Evolutionary conservation across 2,888 invertebrate species (phyloP).

Genomic region (Xestoiulus laeticollis): DNA sequence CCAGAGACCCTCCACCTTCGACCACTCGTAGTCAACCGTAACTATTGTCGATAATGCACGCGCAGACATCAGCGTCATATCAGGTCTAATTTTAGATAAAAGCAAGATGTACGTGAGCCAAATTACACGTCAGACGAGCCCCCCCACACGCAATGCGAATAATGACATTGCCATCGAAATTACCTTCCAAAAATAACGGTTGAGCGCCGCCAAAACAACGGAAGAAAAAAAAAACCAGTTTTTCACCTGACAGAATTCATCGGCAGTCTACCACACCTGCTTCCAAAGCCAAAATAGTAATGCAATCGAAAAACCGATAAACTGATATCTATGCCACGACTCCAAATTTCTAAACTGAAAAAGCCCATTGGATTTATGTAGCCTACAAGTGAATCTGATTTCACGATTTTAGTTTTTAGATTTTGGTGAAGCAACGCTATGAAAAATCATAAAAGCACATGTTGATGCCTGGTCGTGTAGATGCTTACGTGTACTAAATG

Average conservation of each 20-base stretch:
- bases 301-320: background rate
- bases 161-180: background rate
- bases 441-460: no score
- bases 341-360: background rate
- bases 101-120: background rate
- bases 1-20: background rate
- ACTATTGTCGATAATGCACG: background rate
- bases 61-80: background rate
- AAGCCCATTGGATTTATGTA: no score
- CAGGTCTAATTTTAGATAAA: background rate
- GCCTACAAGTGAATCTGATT: no score
- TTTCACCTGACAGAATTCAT: background rate
- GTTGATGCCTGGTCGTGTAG: no score
- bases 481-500: no score
- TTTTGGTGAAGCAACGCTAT: no score
- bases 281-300: background rate
- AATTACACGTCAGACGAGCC: background rate
- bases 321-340: background rate
- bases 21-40: background rate
- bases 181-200: conserved; percentile 8
- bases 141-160: background rate
- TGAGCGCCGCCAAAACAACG: background rate
- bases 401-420: no score
- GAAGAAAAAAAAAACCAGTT: background rate
- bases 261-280: background rate